Base-by-base conservation (phyloP, 2,888 invertebrate genomes). In the Lamproptera curius region DNA sequence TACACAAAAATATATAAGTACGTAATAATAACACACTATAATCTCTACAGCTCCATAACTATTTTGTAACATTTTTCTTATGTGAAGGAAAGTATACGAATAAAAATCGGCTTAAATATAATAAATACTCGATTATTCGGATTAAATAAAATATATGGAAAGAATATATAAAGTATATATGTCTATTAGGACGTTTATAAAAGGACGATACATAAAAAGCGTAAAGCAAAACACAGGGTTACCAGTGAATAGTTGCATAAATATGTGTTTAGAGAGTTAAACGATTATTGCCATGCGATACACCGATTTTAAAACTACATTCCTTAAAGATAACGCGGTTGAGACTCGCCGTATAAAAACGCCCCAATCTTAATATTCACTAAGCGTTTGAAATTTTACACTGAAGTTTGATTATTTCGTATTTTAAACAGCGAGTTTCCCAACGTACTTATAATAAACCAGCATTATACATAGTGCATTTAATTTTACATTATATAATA, bases 281-380 rank as follows among this genome's bases (percentile, higher is more conserved):
- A 59, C 47, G 46, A 50, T 74, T 75, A 75, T 74, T 76, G 76
- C 73, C 68, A 65, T 67, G 72, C 69, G 73, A 75, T 70, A 75
- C 73, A 73, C 70, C 61, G 62, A 66, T 63, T 61, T 59, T 56
- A 17, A 36, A 47, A 59, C 63, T 68, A 67, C 60, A 51, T 45
- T 59, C 61, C 56, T 58, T 64, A 59, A 35, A 37, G 52, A 59
- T 50, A 55, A 48, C 16, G 36, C 36, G 50, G 48, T 50, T 36
- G 48, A 50, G 42, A 50, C 50, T 45, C 46, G 47, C 53, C 37
- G 42, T 44, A 44, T 49, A n/a, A n/a, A n/a, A n/a, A n/a, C n/a
- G n/a, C n/a, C n/a, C n/a, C n/a, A n/a, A n/a, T n/a, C n/a, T n/a
- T n/a, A n/a, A n/a, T n/a, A n/a, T n/a, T n/a, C n/a, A n/a, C n/a